Evolutionary conservation across 2,888 invertebrate species (phyloP).

Genomic region (Drosophila merina): DNA sequence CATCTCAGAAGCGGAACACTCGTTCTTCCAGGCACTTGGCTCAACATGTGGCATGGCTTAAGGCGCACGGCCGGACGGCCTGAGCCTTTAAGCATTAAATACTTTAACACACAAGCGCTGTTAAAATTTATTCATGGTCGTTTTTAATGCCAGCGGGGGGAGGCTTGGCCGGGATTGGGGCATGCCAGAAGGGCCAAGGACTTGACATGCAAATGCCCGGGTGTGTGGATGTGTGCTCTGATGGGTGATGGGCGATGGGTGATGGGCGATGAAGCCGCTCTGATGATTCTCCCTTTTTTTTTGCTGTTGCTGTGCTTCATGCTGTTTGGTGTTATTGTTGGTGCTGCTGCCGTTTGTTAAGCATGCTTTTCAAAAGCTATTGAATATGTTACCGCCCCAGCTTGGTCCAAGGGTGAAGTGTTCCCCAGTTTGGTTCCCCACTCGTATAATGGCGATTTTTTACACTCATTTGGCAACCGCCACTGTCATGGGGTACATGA

Average conservation of each 20-base stretch:
- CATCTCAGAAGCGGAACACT: slow-evolving; percentile 28
- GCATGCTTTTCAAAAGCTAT: slow-evolving; percentile 74
- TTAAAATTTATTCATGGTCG: slow-evolving; percentile 77
- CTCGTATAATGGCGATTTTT: slow-evolving; percentile 69
- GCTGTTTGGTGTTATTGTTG: slow-evolving; percentile 40
- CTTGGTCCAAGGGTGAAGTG: slow-evolving; percentile 19
- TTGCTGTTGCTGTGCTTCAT: slow-evolving; percentile 33
- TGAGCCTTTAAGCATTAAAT: slow-evolving; percentile 78
- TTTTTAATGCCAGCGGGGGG: slow-evolving; percentile 66
- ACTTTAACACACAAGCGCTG: slow-evolving; percentile 78
- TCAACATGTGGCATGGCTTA: slow-evolving; percentile 72
- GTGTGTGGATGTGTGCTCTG: slow-evolving; percentile 36
- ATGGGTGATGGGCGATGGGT: slow-evolving; percentile 56
- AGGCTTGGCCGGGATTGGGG: slow-evolving; percentile 16
- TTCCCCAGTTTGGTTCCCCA: slow-evolving; percentile 7
- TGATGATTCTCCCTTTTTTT: slow-evolving; percentile 41
- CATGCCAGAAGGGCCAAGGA: slow-evolving; percentile 37
- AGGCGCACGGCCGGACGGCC: slow-evolving; percentile 72
- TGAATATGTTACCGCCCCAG: slow-evolving; percentile 65
- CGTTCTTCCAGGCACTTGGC: slow-evolving; percentile 41
- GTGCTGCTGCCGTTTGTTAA: slow-evolving; percentile 59
- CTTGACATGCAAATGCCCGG: slow-evolving; percentile 71
- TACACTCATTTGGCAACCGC: slow-evolving; percentile 63
- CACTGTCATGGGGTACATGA: slow-evolving; percentile 10
- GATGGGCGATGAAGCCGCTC: slow-evolving; percentile 57